A percentile compares a stretch with the other conserved stretches of the same genome.
These are phyloP conservation scores for Eilema griseolum DNA, from an alignment of 2,888 invertebrate genomes.

Conservation along the genomic window DNA sequence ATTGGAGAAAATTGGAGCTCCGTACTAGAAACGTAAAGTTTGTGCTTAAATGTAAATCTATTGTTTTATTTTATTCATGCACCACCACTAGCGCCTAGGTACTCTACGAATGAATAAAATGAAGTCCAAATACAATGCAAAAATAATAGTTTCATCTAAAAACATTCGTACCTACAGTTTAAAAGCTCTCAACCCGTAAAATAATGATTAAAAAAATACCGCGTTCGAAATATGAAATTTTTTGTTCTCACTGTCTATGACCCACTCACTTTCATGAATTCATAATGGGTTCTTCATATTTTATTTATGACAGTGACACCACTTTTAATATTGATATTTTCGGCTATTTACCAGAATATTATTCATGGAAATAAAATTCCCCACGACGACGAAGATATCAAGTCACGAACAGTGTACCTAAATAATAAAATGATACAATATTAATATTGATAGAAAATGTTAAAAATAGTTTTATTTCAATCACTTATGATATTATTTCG, in stretches of 20 bases:
- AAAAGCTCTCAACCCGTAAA: constrained; percentile 22
- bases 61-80: constrained; percentile 26
- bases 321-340: background rate
- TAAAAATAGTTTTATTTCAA: background rate
- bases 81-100: background rate
- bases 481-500: background rate
- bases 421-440: too few species aligned
- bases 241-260: background rate
- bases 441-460: background rate
- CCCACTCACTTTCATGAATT: background rate
- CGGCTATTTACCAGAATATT: background rate
- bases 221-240: constrained; percentile 9
- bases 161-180: constrained; percentile 20
- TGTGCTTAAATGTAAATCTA: constrained; percentile 23
- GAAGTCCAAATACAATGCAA: constrained; percentile 5
- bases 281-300: background rate
- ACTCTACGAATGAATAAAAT: constrained; percentile 16
- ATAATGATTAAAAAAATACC: constrained; percentile 24
- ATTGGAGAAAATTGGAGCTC: too few species aligned
- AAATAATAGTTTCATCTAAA: constrained; percentile 30
- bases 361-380: background rate
- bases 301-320: background rate
- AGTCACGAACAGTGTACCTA: background rate
- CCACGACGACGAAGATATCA: background rate
- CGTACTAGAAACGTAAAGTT: constrained; percentile 15